Percentiles rank a stretch among this genome's conserved stretches.
Conservation (phyloP, 2,113 vertebrate species). For the Leptobrachium leishanense region DNA sequence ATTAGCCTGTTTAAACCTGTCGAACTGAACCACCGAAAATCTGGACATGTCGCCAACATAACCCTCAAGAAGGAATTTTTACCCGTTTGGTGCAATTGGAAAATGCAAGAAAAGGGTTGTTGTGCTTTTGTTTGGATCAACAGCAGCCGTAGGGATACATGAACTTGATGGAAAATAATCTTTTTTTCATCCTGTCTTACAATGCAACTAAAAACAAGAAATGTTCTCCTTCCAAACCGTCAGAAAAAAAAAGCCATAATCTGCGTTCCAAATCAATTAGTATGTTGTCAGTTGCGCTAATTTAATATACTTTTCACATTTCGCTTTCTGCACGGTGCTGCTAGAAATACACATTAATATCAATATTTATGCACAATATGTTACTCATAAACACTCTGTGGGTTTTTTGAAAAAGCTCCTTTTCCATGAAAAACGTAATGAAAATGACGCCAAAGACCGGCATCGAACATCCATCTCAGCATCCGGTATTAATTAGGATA, state of each 20-base stretch:
- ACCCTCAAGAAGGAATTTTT: no score
- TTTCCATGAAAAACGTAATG: not conserved
- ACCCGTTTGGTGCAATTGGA: no score
- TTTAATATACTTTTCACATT: slow-evolving; percentile 39
- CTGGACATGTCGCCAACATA: no score
- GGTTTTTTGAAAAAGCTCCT: not conserved
- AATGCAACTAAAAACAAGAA: not conserved
- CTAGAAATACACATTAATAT: slow-evolving; percentile 38
- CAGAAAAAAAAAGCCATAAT: not conserved
- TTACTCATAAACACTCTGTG: slow-evolving; percentile 27
- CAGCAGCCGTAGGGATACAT: no score
- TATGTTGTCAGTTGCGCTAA: slow-evolving; percentile 39
- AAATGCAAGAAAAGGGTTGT: no score
- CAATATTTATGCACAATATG: slow-evolving; percentile 48
- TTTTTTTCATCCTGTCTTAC: no score
- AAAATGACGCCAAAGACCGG: not conserved
- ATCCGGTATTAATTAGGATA: not conserved
- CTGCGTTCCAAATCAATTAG: slow-evolving; percentile 35
- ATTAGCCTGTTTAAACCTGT: no score
- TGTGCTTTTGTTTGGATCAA: no score
- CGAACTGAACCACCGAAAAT: no score
- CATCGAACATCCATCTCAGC: not conserved
- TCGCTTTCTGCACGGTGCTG: slow-evolving; percentile 9
- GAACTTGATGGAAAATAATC: no score
- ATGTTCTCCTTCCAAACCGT: not conserved